Evolutionary conservation across 1,140 invertebrate species (phyloP).

Genomic region (Drosophila kohkoa): DNA sequence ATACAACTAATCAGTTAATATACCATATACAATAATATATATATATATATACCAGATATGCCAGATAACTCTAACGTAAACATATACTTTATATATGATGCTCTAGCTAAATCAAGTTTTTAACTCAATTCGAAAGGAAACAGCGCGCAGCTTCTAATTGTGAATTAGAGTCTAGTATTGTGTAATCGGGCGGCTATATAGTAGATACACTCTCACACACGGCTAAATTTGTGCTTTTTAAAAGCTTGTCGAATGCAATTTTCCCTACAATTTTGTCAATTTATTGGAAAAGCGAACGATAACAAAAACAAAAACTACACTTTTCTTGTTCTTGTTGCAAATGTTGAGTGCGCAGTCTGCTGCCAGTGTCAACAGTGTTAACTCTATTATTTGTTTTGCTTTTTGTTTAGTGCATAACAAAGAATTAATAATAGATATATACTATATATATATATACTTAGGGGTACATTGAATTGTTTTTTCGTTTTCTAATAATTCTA

Average conservation of each 20-base stretch:
- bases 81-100: constrained; percentile 27
- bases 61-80: constrained; percentile 57
- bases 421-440: constrained; percentile 16
- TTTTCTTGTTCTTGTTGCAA: constrained; percentile 54
- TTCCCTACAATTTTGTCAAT: constrained; percentile 81
- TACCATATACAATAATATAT: constrained; percentile 5
- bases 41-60: constrained; percentile 12
- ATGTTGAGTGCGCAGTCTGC: constrained; percentile 16
- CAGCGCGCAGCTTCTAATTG: constrained; percentile 62
- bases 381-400: constrained; percentile 17
- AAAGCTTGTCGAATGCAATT: constrained; percentile 57
- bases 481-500: constrained; percentile 50
- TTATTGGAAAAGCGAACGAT: constrained; percentile 35
- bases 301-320: constrained; percentile 18
- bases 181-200: constrained; percentile 28
- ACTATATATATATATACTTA: constrained; percentile 15
- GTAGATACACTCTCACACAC: constrained; percentile 17
- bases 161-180: constrained; percentile 70
- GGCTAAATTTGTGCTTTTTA: constrained; percentile 59
- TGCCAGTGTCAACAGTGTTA: constrained; percentile 1
- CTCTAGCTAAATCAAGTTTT: constrained; percentile 59
- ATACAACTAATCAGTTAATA: constrained; percentile 31
- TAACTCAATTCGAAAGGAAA: constrained; percentile 8
- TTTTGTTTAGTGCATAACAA: constrained; percentile 34
- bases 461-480: constrained; percentile 50